A percentile compares a stretch with the other conserved stretches of the same genome.
These are phyloP conservation scores for Dipodomys stephensi DNA, from an alignment of 2,113 vertebrate genomes.

Conservation along the genomic window DNA sequence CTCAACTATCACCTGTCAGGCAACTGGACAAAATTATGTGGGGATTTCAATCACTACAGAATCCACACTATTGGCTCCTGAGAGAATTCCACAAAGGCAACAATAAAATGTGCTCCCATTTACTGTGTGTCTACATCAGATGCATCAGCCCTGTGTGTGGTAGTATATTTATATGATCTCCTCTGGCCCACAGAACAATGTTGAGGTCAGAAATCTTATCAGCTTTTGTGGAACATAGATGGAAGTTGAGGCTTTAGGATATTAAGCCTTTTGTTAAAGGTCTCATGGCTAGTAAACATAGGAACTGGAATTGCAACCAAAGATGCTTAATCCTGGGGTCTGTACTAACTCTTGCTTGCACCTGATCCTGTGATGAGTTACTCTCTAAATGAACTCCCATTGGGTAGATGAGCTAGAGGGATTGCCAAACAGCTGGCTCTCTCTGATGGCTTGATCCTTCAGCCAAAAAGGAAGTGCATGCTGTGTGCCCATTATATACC, in stretches of 20 bases:
- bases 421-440: slow-evolving; percentile 47
- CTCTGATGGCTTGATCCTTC: neutral
- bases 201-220: neutral
- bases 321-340: neutral
- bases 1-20: neutral
- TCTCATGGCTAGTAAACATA: neutral
- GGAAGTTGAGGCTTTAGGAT: slow-evolving; percentile 23
- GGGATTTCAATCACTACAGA: neutral
- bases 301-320: neutral
- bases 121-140: neutral
- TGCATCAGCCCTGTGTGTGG: neutral
- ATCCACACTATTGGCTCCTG: neutral
- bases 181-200: neutral
- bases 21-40: neutral
- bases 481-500: neutral
- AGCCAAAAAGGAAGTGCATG: neutral
- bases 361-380: slow-evolving; percentile 39
- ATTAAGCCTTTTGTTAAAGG: slow-evolving; percentile 15
- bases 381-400: slow-evolving; percentile 27
- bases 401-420: neutral
- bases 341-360: slow-evolving; percentile 16
- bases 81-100: slow-evolving; percentile 36
- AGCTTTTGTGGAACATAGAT: neutral
- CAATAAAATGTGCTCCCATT: neutral
- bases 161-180: neutral